These are phyloP conservation scores for Brenthis hecate DNA, from an alignment of 2,888 invertebrate genomes.

Conservation along the genomic window DNA sequence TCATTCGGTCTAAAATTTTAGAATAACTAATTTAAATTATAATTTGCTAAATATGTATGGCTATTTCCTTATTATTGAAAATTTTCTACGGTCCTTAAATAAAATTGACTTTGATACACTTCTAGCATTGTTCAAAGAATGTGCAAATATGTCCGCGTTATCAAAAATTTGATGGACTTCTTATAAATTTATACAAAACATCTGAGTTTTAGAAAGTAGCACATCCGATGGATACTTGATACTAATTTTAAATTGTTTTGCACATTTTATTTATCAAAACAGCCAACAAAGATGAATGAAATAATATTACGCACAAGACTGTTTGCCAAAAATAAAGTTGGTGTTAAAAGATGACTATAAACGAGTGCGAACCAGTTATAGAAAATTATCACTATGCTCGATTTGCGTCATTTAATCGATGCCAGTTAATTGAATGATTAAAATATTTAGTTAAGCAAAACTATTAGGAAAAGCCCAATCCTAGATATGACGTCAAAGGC, in stretches of 20 bases:
- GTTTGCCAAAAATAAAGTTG: conserved; percentile 31
- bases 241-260: conserved; percentile 11
- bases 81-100: too few species aligned
- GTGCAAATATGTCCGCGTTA: too few species aligned
- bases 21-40: too few species aligned
- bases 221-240: not conserved
- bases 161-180: too few species aligned
- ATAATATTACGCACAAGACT: conserved; percentile 23
- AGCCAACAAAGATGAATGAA: conserved; percentile 19
- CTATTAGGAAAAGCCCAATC: conserved; percentile 7
- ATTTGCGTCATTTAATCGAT: conserved; percentile 23
- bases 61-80: too few species aligned
- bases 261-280: conserved; percentile 10
- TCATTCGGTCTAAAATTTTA: too few species aligned
- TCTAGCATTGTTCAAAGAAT: too few species aligned
- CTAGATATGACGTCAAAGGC: not conserved
- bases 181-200: not conserved
- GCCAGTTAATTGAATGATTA: conserved; percentile 1
- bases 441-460: conserved; percentile 4
- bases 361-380: conserved; percentile 23
- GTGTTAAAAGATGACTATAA: conserved; percentile 28
- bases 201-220: not conserved
- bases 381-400: conserved; percentile 28
- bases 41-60: too few species aligned
- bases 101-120: too few species aligned